A percentile compares a stretch with the other conserved stretches of the same genome.
Evolutionary conservation across 2,113 vertebrate genomes (phyloP).

Genomic region (Gallinago jamesoni): DNA sequence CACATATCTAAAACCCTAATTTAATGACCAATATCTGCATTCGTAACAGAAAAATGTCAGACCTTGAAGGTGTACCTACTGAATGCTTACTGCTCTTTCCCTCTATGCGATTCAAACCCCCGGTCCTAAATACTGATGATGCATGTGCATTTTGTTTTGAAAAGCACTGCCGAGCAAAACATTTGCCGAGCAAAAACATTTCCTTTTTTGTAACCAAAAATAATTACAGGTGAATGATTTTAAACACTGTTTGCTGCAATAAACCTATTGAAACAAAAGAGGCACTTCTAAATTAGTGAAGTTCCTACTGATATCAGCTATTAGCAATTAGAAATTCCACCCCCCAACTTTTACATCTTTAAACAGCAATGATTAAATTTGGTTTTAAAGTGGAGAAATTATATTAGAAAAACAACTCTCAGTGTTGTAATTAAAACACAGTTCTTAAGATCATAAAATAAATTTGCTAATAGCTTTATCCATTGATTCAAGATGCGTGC

Average conservation of each 20-base stretch:
- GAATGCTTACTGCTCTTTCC: neutral
- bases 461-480: constrained; percentile 59
- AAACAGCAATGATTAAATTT: constrained; percentile 64
- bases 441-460: constrained; percentile 62
- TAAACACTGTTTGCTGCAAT: constrained; percentile 53
- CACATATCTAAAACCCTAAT: neutral
- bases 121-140: constrained; percentile 21
- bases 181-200: constrained; percentile 55
- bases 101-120: neutral
- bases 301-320: constrained; percentile 60
- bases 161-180: constrained; percentile 34
- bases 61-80: neutral
- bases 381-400: constrained; percentile 66
- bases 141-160: constrained; percentile 33
- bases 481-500: neutral
- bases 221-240: constrained; percentile 66
- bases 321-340: constrained; percentile 66
- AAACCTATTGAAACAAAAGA: constrained; percentile 70
- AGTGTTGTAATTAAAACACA: constrained; percentile 53
- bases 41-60: neutral
- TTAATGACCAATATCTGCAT: neutral
- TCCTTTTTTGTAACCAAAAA: constrained; percentile 33
- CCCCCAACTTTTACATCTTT: constrained; percentile 48
- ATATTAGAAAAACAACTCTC: constrained; percentile 64
- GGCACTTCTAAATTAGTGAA: constrained; percentile 68